Conservation (phyloP, 2,113 vertebrate species). For the Notarius quadriscutis region DNA sequence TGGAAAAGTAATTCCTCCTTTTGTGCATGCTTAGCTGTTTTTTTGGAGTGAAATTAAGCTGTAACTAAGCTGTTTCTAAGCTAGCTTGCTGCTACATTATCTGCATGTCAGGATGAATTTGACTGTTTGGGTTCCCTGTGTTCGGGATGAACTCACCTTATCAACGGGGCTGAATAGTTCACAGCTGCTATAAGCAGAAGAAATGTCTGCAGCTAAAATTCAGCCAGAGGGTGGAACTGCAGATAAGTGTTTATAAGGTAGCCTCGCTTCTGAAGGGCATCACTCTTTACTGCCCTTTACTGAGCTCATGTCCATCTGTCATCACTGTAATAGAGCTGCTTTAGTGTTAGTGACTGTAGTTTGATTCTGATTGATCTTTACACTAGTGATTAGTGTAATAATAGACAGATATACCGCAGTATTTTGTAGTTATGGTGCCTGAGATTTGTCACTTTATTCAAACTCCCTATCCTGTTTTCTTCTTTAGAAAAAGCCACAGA, state of each 20-base stretch:
- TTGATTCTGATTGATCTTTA: too few relatives aligned
- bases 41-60: background rate
- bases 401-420: too few relatives aligned
- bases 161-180: background rate
- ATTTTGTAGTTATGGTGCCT: background rate
- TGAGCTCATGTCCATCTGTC: background rate
- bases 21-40: background rate
- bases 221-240: background rate
- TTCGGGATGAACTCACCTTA: background rate
- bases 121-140: background rate
- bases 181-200: too few relatives aligned
- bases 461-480: background rate
- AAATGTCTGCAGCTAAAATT: background rate
- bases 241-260: background rate
- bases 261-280: background rate
- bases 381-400: background rate
- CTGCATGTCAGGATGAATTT: background rate
- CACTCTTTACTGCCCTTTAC: background rate
- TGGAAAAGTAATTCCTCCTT: background rate
- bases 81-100: conserved; percentile 23
- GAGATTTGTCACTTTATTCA: background rate
- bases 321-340: background rate
- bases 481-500: conserved; percentile 93
- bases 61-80: background rate
- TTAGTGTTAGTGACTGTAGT: background rate